Percentiles rank a stretch among this genome's conserved stretches.
These are phyloP conservation scores for Lepisosteus osseus DNA, from an alignment of 2,113 vertebrate genomes.

Conservation along the genomic window DNA sequence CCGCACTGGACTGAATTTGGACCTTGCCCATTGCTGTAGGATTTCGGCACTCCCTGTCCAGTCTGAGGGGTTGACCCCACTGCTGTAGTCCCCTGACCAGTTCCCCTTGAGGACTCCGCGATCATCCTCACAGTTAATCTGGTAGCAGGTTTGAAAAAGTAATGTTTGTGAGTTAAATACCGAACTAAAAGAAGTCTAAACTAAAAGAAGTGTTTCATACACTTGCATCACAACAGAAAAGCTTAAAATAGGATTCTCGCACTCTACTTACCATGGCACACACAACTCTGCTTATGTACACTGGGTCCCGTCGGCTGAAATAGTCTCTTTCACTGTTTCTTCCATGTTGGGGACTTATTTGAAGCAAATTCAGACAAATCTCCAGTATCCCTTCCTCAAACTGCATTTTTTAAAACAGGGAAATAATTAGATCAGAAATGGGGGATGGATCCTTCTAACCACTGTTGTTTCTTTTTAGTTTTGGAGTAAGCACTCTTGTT, in stretches of 20 bases:
- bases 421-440: too few relatives aligned
- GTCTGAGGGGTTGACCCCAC: slow-evolving; percentile 69
- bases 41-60: slow-evolving; percentile 88
- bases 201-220: too few relatives aligned
- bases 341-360: slow-evolving; percentile 58
- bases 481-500: too few relatives aligned
- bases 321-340: slow-evolving; percentile 40
- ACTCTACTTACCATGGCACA: slow-evolving; percentile 64
- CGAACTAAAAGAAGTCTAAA: too few relatives aligned
- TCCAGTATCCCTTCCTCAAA: slow-evolving; percentile 61
- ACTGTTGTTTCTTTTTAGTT: too few relatives aligned
- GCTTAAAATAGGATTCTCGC: too few relatives aligned
- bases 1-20: slow-evolving; percentile 74
- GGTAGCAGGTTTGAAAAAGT: not conserved
- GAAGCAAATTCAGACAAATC: slow-evolving; percentile 58
- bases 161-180: too few relatives aligned
- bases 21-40: slow-evolving; percentile 73
- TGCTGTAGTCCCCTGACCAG: slow-evolving; percentile 73
- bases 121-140: slow-evolving; percentile 90
- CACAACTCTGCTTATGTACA: slow-evolving; percentile 63
- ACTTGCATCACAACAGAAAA: too few relatives aligned
- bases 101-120: slow-evolving; percentile 82
- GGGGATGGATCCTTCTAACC: too few relatives aligned
- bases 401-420: slow-evolving; percentile 30
- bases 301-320: slow-evolving; percentile 39